Evolutionary conservation across 2,888 invertebrate genomes (phyloP), one percentile per base, ranked within the genome.

Genomic region (Acronicta leporina): DNA sequence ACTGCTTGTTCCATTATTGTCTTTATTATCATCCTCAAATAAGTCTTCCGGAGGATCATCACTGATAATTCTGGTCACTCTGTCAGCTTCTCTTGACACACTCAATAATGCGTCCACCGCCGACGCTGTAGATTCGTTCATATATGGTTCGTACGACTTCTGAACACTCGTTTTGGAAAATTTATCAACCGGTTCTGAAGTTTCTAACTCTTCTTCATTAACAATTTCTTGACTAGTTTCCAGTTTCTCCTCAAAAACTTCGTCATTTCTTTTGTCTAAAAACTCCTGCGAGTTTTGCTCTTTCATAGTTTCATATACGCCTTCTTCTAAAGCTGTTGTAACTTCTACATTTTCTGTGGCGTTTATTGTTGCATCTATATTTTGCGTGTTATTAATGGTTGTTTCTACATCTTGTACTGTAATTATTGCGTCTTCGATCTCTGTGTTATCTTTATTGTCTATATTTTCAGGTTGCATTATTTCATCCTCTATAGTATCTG

Each of bases 81-180:
- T 83, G 62, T 94, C 94, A 43, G 90, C 74, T 63, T 94, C 93
- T 68, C 92, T 84, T 4, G 94, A 93, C 1, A 93, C 94, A 75
- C 92, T 92, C 49, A 94, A 75, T 59, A 94, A 86, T 43, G 92
- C 92, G 66, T 94, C 94, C n/a, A 94, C 94, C 14, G 94, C 94
- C 0, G 92, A 92, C 14, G 92, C 92, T 25, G 93, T 92, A 15
- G 92, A 87, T 77, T 92, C 91, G 76, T 87, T 92, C 88, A 92
- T 88, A 61, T 80, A 90, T 7, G 86, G 82, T 64, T 83, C 76
- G 48, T 73, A 75, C 13, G 76, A 49, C 61, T 82, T 83, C 25
- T 79, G 68, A 30, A 73, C 33, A 47, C 46, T 58, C 2, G 65
- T 54, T 57, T 82, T 79, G 20, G 75, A 52, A 9, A 74, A 53